A percentile compares a stretch with the other conserved stretches of the same genome.
Evolutionary conservation across 1,140 invertebrate genomes (phyloP).

Genomic region (Carcinoscorpius rotundicauda): DNA sequence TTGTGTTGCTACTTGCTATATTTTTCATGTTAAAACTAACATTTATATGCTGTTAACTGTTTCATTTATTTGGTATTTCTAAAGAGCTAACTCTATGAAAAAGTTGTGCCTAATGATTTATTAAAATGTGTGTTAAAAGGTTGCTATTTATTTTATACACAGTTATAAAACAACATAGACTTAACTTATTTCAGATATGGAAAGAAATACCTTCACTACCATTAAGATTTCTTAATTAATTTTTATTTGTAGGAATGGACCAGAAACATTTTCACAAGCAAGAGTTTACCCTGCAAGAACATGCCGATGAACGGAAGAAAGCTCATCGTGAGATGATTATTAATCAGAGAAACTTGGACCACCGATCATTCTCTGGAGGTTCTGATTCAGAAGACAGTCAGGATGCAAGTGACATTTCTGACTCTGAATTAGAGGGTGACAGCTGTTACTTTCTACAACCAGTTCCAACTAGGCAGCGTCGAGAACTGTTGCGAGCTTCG

Average conservation of each 20-base stretch:
- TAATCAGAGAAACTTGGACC: slow-evolving; percentile 42
- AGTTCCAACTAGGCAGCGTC: slow-evolving; percentile 76
- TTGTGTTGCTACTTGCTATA: too few species aligned
- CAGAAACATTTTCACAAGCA: slow-evolving; percentile 63
- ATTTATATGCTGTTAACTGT: too few species aligned
- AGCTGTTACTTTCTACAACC: slow-evolving; percentile 85
- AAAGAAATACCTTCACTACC: too few species aligned
- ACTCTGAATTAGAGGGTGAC: slow-evolving; percentile 73
- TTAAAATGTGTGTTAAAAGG: too few species aligned
- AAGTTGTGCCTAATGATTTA: too few species aligned
- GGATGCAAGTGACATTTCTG: slow-evolving; percentile 66
- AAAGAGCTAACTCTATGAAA: too few species aligned
- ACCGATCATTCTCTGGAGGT: not conserved
- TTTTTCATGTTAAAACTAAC: too few species aligned
- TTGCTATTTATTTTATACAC: too few species aligned
- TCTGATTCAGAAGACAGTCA: slow-evolving; percentile 37
- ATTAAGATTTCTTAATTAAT: not conserved
- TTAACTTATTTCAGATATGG: too few species aligned
- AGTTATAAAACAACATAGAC: too few species aligned
- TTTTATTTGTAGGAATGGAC: slow-evolving; percentile 52
- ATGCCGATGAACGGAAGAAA: slow-evolving; percentile 71
- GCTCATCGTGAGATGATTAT: slow-evolving; percentile 69
- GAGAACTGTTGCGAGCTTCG: slow-evolving; percentile 69
- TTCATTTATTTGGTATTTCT: too few species aligned
- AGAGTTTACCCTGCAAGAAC: slow-evolving; percentile 63